Evolutionary conservation across 2,888 invertebrate genomes (phyloP).

Genomic region (Glaucopsyche alexis): DNA sequence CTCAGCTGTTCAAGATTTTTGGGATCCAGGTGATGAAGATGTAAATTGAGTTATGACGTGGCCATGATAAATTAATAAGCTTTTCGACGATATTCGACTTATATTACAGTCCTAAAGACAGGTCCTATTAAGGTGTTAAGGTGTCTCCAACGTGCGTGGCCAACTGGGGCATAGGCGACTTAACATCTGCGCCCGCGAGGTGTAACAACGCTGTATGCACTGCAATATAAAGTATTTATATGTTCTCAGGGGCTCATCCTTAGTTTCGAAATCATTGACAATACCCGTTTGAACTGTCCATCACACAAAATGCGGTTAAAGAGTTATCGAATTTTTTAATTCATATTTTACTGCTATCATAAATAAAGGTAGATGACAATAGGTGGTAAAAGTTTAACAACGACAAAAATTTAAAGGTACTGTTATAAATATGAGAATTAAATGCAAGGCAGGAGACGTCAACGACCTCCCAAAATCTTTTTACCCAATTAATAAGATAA

Average conservation of each 20-base stretch:
- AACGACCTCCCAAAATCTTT: constrained; percentile 34
- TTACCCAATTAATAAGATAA: constrained; percentile 37
- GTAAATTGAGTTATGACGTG: constrained; percentile 11
- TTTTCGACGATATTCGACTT: not conserved
- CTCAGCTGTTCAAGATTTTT: not conserved
- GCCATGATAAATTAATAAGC: not conserved
- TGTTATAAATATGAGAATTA: constrained; percentile 42
- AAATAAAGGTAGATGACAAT: constrained; percentile 11
- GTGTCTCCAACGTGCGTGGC: not conserved
- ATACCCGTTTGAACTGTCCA: not conserved
- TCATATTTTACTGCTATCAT: not conserved
- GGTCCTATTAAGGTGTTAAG: not conserved
- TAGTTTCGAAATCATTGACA: not conserved
- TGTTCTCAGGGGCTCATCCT: not conserved
- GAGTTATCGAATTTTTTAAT: constrained; percentile 6
- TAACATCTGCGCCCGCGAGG: too few relatives aligned
- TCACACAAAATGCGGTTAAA: not conserved
- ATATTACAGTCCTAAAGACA: not conserved
- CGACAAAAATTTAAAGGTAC: constrained; percentile 37
- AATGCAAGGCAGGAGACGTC: constrained; percentile 46
- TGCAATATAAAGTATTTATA: too few relatives aligned
- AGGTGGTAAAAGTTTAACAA: not conserved
- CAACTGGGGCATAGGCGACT: not conserved
- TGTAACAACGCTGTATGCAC: too few relatives aligned
- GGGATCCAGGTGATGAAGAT: not conserved